These are phyloP conservation scores for Plodia interpunctella DNA, from an alignment of 1,140 invertebrate species.

Conservation along the genomic window DNA sequence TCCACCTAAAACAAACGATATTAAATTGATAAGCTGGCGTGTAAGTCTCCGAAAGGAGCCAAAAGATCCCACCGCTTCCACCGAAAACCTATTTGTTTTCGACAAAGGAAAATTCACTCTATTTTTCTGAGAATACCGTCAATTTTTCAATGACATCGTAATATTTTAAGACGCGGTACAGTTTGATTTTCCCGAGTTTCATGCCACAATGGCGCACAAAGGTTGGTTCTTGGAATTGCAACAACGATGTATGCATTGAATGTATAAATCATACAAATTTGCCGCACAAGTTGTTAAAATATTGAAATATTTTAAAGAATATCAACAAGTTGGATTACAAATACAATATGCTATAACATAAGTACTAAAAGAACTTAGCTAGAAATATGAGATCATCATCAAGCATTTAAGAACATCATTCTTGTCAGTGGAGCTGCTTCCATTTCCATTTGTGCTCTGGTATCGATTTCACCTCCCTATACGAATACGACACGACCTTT, in stretches of 20 bases:
- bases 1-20: neutral
- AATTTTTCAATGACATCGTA: conserved; percentile 12
- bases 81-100: conserved; percentile 1
- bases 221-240: conserved; percentile 1
- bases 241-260: conserved; percentile 5
- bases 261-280: conserved; percentile 1
- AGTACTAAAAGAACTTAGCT: too few species aligned
- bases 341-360: too few species aligned
- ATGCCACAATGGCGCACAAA: conserved; percentile 5
- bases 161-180: conserved; percentile 2
- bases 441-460: too few species aligned
- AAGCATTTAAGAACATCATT: too few species aligned
- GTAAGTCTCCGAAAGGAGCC: neutral
- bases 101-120: conserved; percentile 8
- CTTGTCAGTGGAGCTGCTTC: too few species aligned
- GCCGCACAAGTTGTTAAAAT: neutral
- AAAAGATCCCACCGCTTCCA: neutral
- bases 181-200: conserved; percentile 9
- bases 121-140: conserved; percentile 10
- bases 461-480: too few species aligned
- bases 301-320: neutral
- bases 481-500: too few species aligned
- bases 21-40: conserved; percentile 7
- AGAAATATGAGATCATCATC: too few species aligned
- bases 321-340: too few species aligned